Evolutionary conservation across 2,888 invertebrate species (phyloP), one percentile per base, ranked within the genome.

Genomic region (Notodonta ziczac): DNA sequence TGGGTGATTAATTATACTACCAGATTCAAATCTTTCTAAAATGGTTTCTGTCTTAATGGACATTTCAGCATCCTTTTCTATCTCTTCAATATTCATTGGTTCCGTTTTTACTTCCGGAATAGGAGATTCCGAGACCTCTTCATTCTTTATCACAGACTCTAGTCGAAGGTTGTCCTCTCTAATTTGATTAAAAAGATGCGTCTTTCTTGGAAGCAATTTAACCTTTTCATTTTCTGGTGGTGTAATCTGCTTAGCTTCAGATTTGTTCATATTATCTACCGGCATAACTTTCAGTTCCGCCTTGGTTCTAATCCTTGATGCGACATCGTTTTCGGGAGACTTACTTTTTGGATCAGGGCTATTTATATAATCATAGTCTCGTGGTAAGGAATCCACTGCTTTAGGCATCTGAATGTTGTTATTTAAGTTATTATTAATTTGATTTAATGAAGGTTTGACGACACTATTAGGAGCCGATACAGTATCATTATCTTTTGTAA

Each of bases 261-360:
- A 40, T 78, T 86, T 88, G 24, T 77, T 32, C 51, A 78, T 69
- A 65, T 65, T 80, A 62, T 91, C 90, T 76, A 89, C 87, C 40
- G 90, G 92, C 88, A 91, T 88, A 46, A 88, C 94, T 87, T 98
- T 98, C 51, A 97, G 89, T 88, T 98, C 98, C 2, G 97, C 98
- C 90, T 98, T 98, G 5, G 98, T 98, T 70, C 97, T 94, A 78
- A 98, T 97, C 80, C 97, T 94, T 12, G 97, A 96, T 50, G 96
- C 96, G 55, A 96, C 91, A 68, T 94, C 94, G 63, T 86, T 89
- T 83, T 94, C 94, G 32, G 91, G 89, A 50, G 90, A 88, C 77
- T 87, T 90, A 50, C 85, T 84, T 76, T 90, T 89, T 35, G 77
- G 56, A 57, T 92, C 89, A 53, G 70, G 67, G 61, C 76, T 88